Evolutionary conservation across 2,888 invertebrate genomes (phyloP), one percentile per base, ranked within the genome.

Genomic region (Iselma pallidipennis): DNA sequence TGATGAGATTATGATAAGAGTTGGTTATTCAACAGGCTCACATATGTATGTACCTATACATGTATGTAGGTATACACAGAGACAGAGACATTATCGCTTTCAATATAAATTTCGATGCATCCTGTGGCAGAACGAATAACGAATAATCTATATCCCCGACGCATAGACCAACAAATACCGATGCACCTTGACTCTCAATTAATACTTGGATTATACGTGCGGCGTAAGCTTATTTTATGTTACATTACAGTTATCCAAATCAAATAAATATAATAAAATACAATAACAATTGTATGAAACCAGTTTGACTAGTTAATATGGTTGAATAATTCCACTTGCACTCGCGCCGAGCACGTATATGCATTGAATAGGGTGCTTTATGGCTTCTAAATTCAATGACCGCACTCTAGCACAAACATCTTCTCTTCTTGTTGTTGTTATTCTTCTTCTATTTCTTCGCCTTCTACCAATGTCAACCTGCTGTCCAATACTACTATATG

Each of bases 71-170:
- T 19, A 21, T 19, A 9, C 4, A 42, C 7, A 19, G 2, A 21
- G 12, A 42, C 10, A 42, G 10, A 42, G 42, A 42, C 75, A 69
- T 73, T 74, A 75, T 72, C 70, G 70, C 71, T 67, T 70, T 66
- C 66, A 62, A 65, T 69, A 71, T 71, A 68, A 70, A 71, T 74
- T 76, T 74, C 71, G 72, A 70, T 67, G 73, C 74, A 72, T 72
- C 71, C 73, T 73, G 70, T 69, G 69, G 71, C 67, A 65, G 68
- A 65, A 68, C 66, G 70, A 70, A 76, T 75, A 74, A 77, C 74
- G 76, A 74, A 74, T 76, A 78, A 77, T 78, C 77, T 77, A 77
- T 76, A 78, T 76, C 76, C 77, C 71, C 70, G 70, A 74, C 76
- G 75, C 76, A 75, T 74, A 75, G 75, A 72, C 71, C 75, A 75